Conservation (phyloP, 2,797 vertebrate genomes). For the Rhadinocentrus ornatus region DNA sequence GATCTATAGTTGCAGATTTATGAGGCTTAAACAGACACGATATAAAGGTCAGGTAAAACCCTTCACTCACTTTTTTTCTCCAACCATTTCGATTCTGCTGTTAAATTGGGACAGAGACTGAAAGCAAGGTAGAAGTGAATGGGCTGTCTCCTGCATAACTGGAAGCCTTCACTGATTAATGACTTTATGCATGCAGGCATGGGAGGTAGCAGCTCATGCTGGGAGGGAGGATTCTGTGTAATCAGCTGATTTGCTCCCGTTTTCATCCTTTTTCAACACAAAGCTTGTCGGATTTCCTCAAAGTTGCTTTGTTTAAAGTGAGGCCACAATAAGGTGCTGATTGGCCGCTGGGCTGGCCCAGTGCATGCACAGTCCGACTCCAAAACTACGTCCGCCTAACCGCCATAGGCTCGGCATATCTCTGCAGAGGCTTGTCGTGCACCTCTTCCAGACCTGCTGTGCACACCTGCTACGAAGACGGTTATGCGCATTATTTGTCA, state of each 20-base stretch:
- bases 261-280: constrained; percentile 50
- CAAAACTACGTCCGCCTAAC: too few species aligned
- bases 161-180: constrained; percentile 77
- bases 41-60: too few species aligned
- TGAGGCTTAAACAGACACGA: not conserved
- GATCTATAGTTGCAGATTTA: not conserved
- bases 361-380: too few species aligned
- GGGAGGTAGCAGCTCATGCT: constrained; percentile 66
- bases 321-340: too few species aligned
- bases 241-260: constrained; percentile 70
- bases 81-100: constrained; percentile 12
- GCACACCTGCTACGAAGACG: too few species aligned
- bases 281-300: constrained; percentile 47
- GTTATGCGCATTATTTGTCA: too few species aligned
- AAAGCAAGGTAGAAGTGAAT: constrained; percentile 67
- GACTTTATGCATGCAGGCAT: constrained; percentile 65
- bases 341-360: too few species aligned
- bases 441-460: too few species aligned
- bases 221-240: constrained; percentile 68
- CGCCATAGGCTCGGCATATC: too few species aligned
- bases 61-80: not conserved
- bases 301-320: constrained; percentile 57
- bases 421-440: too few species aligned
- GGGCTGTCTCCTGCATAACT: constrained; percentile 70
- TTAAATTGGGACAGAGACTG: constrained; percentile 52